phyloP scores from a whole-genome alignment of 2,797 vertebrate species.

The Parauchenoglanis punctatus region DNA sequence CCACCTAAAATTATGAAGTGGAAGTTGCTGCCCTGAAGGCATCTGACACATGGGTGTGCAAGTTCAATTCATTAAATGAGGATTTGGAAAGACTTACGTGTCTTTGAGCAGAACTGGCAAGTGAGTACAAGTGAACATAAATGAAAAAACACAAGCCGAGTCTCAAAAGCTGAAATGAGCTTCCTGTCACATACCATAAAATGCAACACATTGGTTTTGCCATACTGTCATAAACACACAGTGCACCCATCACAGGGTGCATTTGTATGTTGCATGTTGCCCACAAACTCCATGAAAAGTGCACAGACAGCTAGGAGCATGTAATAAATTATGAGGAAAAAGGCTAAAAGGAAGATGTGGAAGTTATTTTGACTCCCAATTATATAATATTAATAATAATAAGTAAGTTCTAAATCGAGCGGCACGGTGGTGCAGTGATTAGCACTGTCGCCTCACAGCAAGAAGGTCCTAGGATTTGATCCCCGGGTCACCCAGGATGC shows the following conservation, averaged over 20 bases:
- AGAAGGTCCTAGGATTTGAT: no score
- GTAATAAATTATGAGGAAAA: not conserved
- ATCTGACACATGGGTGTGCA: slow-evolving; percentile 53
- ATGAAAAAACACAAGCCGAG: slow-evolving; percentile 40
- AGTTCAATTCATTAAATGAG: slow-evolving; percentile 56
- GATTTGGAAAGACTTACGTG: slow-evolving; percentile 47
- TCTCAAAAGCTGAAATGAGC: slow-evolving; percentile 58
- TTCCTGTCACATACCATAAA: slow-evolving; percentile 57
- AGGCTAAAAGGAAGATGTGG: not conserved
- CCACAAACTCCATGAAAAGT: not conserved
- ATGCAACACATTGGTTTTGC: slow-evolving; percentile 54
- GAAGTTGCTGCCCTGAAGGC: slow-evolving; percentile 55
- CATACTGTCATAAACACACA: slow-evolving; percentile 45
- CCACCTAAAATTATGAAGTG: slow-evolving; percentile 53
- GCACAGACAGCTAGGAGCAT: not conserved
- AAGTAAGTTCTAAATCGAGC: no score
- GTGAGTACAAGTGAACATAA: slow-evolving; percentile 38
- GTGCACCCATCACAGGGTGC: no score
- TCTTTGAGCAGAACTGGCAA: slow-evolving; percentile 39
- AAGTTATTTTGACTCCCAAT: not conserved
- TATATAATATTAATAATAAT: not conserved
- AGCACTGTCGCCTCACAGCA: no score
- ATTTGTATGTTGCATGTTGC: not conserved
- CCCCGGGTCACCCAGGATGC: no score
- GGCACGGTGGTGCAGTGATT: no score